Conservation (phyloP, 53 echinoderm and acorn worm genomes). For the Mesocentrotus franciscanus region DNA sequence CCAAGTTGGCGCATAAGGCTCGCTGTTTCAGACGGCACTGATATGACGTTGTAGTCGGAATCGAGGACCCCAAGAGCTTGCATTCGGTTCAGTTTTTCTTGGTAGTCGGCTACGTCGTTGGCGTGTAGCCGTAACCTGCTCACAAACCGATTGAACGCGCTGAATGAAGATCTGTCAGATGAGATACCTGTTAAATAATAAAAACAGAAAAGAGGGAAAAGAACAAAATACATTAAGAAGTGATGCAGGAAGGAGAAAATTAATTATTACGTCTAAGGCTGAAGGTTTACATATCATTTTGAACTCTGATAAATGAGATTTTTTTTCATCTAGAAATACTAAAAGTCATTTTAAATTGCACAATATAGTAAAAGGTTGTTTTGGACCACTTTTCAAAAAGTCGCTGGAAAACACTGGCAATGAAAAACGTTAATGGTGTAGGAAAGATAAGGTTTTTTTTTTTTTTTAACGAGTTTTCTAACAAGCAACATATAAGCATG, state of each 20-base stretch:
- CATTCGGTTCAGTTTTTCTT: slow-evolving; percentile 22
- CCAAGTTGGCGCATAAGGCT: slow-evolving; percentile 20
- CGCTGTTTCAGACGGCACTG: neutral
- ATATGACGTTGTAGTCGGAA: slow-evolving; percentile 56
- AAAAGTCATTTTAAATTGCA: no score
- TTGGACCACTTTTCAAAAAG: no score
- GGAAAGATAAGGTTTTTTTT: no score
- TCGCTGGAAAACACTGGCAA: no score
- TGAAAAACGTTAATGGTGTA: no score
- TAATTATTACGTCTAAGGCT: neutral
- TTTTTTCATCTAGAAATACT: no score
- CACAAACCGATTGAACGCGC: slow-evolving; percentile 48
- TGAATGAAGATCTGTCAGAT: slow-evolving; percentile 13
- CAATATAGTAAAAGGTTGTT: no score
- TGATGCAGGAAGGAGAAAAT: neutral
- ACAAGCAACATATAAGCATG: no score
- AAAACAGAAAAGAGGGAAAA: neutral
- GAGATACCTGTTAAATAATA: neutral
- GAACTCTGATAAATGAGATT: no score
- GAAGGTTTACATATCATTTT: no score
- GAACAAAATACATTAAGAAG: neutral
- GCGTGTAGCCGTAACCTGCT: slow-evolving; percentile 16
- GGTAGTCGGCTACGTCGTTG: slow-evolving; percentile 53
- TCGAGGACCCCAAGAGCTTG: slow-evolving; percentile 35
- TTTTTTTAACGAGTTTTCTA: no score